Conservation (phyloP, 2,888 invertebrate genomes). For the Girardia tigrina region DNA sequence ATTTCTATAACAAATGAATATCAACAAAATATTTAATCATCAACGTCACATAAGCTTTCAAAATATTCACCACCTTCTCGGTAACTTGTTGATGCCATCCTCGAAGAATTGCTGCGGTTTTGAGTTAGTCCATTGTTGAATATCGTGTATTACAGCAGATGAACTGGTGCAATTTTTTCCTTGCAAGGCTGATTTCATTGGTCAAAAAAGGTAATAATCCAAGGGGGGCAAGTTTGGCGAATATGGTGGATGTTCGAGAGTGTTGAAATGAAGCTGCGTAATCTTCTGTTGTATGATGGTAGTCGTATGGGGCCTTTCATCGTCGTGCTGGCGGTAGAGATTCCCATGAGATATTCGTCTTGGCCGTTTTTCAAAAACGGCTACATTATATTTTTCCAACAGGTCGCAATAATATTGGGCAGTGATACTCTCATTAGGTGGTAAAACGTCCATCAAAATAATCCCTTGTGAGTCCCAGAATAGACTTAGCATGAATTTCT, state of each 20-base stretch:
- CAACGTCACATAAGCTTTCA: background rate
- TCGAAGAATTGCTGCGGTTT: too few species aligned
- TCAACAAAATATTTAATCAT: background rate
- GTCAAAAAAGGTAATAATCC: background rate
- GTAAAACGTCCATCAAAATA: background rate
- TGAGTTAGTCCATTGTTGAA: background rate
- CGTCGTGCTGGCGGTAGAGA: background rate
- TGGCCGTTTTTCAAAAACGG: too few species aligned
- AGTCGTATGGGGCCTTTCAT: background rate
- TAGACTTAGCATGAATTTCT: background rate
- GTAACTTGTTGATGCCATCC: background rate
- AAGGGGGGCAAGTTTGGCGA: background rate
- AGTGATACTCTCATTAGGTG: background rate
- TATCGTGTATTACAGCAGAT: background rate
- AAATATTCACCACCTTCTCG: background rate
- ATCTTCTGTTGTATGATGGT: background rate
- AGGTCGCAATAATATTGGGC: background rate
- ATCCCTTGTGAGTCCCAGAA: background rate
- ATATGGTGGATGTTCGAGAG: background rate
- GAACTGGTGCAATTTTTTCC: background rate
- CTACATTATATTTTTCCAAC: too few species aligned
- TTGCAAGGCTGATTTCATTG: background rate
- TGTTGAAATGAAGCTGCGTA: too few species aligned
- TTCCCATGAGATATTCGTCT: background rate
- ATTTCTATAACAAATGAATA: background rate